Evolutionary conservation across 2,797 vertebrate genomes (phyloP), one percentile per base, ranked within the genome.

Genomic region (Avahi laniger): DNA sequence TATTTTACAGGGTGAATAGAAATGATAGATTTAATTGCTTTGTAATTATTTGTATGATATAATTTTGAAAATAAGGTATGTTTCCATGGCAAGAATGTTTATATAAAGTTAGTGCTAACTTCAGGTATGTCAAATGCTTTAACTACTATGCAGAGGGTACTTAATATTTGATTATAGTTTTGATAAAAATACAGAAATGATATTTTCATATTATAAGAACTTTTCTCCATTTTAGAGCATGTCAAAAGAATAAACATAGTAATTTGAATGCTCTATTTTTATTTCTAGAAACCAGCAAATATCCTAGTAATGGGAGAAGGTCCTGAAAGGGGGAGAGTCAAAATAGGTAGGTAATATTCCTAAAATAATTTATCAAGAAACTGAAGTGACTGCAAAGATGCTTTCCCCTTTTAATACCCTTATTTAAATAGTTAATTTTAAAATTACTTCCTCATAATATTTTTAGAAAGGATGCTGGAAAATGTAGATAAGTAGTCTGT

Each of bases 231-330:
- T 96, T 96, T 96, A 97, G 97, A 97, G 95, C 96, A 97, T 97
- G 93, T 97, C 94, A 96, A 96, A 97, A 97, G 95, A 95, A 94
- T 97, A 96, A 95, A 61, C 79, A 79, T 95, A 54, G 72, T 97
- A 95, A 98, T 73, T 96, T 98, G 93, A 98, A 96, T 98, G 93
- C 80, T 98, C 96, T 98, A 69, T 98, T 98, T 98, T 98, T 98
- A 59, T 98, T 98, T 98, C 65, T 98, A 99, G 99, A 99, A 99
- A 99, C 99, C 99, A 98, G 99, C 99, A 92, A 99, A 99, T 98
- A 99, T 99, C 99, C 98, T 99, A 98, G 99, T 99, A 98, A 99
- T 99, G 99, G 99, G 99, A 96, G 99, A 99, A 98, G 99, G 99
- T 96, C 99, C 98, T 3, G 99, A 99, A 98, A 99, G 99, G 98